Base-by-base conservation (phyloP, 2,113 vertebrate genomes). In the Donacobius atricapilla region DNA sequence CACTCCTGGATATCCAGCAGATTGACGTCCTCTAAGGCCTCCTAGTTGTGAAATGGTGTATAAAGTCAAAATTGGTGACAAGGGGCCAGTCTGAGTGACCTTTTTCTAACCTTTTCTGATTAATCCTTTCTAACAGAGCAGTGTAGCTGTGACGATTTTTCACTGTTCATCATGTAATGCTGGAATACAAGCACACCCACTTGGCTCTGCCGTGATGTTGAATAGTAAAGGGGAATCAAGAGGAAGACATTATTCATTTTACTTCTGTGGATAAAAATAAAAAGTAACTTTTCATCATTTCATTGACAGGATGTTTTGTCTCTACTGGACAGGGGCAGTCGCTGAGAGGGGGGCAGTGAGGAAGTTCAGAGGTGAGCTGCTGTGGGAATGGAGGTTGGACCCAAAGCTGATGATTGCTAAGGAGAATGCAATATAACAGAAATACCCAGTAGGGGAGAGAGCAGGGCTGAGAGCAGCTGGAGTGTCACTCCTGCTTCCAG, bases 41-140 rank as follows among this genome's bases (percentile, higher is more conserved):
- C 68, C 86, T 56, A 10, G 35, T 95, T 95, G 91, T 93, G 96
- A 94, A 94, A 96, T 87, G 60, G 45, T 93, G 91, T 89, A 44
- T 63, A 92, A 95, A 92, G 93, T 92, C 60, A 90, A 39, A 90
- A 95, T 15, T 71, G 56, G 76, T 87, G 64, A 81, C 93, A 75
- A 64, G 89, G 91, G 92, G 47, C 72, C 75, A 37, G 35, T 37
- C 60, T 60, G 33, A 58, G 37, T 85, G 66, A 73, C 75, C 64
- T 69, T 61, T 37, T 45, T 5, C 28, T 87, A 33, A 69, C 63
- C 45, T 33, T 45, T 45, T 53, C 53, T 87, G 84, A 69, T 69
- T 54, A 61, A 81, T 92, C 75, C 83, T 50, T 66, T 70, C 80
- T 78, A 75, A 87, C 19, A 68, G 71, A 37, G 45, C 95, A 90